Base-by-base conservation (phyloP, 2,113 vertebrate species). In the Myrmophylax atrothorax region DNA sequence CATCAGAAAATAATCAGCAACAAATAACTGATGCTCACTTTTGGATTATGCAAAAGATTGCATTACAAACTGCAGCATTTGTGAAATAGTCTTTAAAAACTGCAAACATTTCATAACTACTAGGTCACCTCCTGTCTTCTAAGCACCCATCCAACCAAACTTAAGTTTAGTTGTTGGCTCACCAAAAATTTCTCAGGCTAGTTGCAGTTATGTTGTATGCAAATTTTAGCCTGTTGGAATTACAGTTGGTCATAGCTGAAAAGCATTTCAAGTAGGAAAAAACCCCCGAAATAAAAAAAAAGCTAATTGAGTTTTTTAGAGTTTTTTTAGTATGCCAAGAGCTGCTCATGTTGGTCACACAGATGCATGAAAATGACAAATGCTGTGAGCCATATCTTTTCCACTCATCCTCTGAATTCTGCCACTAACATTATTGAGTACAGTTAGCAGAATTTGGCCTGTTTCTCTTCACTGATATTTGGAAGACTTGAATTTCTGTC, bases 351-450 rank as follows among this genome's bases (percentile, higher is more conserved):
- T 18, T 47, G 23, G 38, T 38, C 33, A 38, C 29, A 75, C 9
- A 40, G 38, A 25, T 10, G 23, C 38, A 22, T 52, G 20, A 12
- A n/a, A 76, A 62, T 62, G 40, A 22, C 25, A 82, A 55, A 26
- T 31, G 8, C 29, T 17, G 1, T 55, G 40, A 62, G 47, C 40
- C 8, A 7, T 29, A 47, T 67, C 26, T 31, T 59, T 40, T 46
- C 23, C 26, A 35, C 4, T 74, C 17, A 40, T 80, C 9, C 28
- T 64, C 50, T 64, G 10, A 38, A 47, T 76, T 53, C 37, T 82
- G 11, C 42, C 25, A 6, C 35, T 64, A 16, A 31, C 10, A 7
- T 3, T 38, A 26, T 6, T 0, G 2, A 66, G 31, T 25, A 25
- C 14, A 29, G 13, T 25, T n/a, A 64, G 18, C 14, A 59, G 14